phyloP scores from a whole-genome alignment of 2,113 vertebrate genomes.

The Perccottus glenii region DNA sequence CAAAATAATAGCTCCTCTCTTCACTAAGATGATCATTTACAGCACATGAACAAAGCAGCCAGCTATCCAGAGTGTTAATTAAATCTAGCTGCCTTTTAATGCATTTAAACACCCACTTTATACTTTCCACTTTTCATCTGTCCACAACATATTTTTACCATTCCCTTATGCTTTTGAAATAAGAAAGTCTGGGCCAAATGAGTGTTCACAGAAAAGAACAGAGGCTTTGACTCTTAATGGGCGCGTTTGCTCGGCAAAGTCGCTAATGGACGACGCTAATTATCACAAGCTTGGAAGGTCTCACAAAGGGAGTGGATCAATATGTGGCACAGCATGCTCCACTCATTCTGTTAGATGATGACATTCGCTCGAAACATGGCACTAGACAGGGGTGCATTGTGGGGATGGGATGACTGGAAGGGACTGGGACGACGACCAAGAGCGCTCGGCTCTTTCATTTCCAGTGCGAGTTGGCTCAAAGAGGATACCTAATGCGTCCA shows the following conservation, averaged over 20 bases:
- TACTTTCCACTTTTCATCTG: conserved; percentile 71
- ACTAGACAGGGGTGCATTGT: conserved; percentile 72
- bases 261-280: conserved; percentile 84
- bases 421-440: conserved; percentile 50
- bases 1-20: conserved; percentile 67
- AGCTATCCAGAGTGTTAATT: conserved; percentile 76
- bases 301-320: conserved; percentile 82
- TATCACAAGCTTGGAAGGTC: conserved; percentile 77
- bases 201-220: conserved; percentile 77
- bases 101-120: conserved; percentile 81
- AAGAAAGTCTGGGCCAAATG: conserved; percentile 75
- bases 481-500: conserved; percentile 69
- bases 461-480: conserved; percentile 61
- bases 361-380: conserved; percentile 70
- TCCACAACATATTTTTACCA: conserved; percentile 72
- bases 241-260: conserved; percentile 77
- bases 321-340: conserved; percentile 67
- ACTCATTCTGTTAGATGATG: conserved; percentile 73
- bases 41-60: conserved; percentile 70
- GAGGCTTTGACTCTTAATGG: conserved; percentile 80
- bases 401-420: conserved; percentile 41
- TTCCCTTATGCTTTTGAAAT: conserved; percentile 76
- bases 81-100: conserved; percentile 78
- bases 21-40: conserved; percentile 75
- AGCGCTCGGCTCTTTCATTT: conserved; percentile 73